Evolutionary conservation across 2,113 vertebrate genomes (phyloP).

Genomic region (Macrotis lagotis): DNA sequence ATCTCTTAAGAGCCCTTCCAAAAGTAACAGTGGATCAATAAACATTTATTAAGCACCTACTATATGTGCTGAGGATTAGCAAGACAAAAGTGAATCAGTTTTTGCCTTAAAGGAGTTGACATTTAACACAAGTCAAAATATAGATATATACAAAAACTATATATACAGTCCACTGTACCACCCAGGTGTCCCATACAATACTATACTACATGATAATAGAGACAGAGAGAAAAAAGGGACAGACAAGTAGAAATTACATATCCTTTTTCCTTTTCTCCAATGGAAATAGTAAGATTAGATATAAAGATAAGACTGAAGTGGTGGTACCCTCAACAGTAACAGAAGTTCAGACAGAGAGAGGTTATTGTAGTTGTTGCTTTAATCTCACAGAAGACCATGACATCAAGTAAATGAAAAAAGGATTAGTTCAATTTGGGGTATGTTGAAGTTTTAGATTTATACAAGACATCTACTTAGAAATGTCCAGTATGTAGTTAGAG

Average conservation of each 20-base stretch:
- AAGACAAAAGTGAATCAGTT: too few relatives aligned
- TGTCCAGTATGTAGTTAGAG: too few relatives aligned
- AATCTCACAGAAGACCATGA: too few relatives aligned
- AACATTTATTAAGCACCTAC: too few relatives aligned
- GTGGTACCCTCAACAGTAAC: neutral
- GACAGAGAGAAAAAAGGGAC: neutral
- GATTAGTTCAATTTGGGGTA: neutral
- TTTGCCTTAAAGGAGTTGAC: too few relatives aligned
- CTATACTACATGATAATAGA: neutral
- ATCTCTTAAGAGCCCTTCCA: too few relatives aligned
- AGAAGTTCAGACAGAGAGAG: neutral
- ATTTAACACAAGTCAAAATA: too few relatives aligned
- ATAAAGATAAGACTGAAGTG: neutral
- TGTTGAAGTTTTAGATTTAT: neutral
- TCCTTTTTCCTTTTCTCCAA: neutral
- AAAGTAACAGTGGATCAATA: too few relatives aligned
- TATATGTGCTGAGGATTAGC: too few relatives aligned
- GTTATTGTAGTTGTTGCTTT: too few relatives aligned
- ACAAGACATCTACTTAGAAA: neutral
- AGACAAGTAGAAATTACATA: neutral
- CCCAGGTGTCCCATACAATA: neutral
- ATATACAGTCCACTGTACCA: neutral
- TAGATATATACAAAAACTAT: too few relatives aligned
- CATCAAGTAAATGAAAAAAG: too few relatives aligned
- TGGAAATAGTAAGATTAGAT: neutral